phyloP scores from a whole-genome alignment of 2,797 vertebrate genomes.

The Gymnopithys bicolor region DNA sequence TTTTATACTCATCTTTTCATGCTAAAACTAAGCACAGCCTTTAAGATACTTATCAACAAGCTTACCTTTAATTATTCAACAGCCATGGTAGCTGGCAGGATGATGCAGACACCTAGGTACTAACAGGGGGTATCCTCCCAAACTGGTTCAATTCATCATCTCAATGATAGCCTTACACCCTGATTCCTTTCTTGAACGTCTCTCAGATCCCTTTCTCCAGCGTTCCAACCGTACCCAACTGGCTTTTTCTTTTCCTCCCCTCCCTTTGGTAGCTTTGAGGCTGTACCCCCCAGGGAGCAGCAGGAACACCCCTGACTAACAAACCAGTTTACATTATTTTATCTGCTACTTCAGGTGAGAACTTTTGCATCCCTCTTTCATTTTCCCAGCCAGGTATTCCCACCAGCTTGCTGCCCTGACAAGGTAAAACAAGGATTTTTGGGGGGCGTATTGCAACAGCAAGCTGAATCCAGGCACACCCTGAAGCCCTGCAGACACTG shows the following conservation, averaged over 20 bases:
- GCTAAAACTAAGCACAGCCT: not conserved
- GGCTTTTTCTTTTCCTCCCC: rapidly evolving
- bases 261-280: not conserved
- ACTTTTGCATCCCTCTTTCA: not conserved
- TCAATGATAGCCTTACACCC: not conserved
- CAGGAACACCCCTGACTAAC: not conserved
- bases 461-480: not conserved
- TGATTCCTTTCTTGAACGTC: not conserved
- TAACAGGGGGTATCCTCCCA: not conserved
- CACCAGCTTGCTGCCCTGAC: not conserved
- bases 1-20: not conserved
- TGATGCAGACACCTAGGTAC: not conserved
- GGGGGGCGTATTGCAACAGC: not conserved
- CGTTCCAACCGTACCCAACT: not conserved
- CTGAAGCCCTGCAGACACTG: not conserved
- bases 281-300: not conserved
- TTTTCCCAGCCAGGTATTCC: not conserved
- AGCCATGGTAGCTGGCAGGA: not conserved
- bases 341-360: not conserved
- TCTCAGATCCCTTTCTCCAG: not conserved
- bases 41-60: not conserved
- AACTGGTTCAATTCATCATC: not conserved
- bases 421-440: not conserved
- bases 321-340: not conserved
- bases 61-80: not conserved